These are phyloP conservation scores for Metacarcinus magister DNA, from an alignment of 2,888 invertebrate genomes.

Conservation along the genomic window DNA sequence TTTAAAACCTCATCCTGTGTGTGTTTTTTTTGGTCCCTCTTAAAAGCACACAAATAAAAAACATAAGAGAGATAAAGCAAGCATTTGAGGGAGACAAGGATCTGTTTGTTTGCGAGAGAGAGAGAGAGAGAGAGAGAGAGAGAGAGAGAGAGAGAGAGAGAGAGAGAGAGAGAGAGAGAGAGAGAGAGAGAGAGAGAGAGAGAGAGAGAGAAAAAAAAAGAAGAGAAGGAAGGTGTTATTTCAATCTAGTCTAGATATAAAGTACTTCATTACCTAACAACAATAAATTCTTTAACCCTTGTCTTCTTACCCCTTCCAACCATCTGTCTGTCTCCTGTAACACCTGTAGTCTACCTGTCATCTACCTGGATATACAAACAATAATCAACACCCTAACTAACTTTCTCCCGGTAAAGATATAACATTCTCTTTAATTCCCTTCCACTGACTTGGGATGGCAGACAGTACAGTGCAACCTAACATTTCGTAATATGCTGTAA, in stretches of 20 bases:
- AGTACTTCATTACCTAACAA: neutral
- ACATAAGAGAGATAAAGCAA: neutral
- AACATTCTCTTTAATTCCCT: neutral
- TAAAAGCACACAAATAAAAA: neutral
- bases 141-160: constrained; percentile 53
- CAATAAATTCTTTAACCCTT: neutral
- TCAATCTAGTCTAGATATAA: neutral
- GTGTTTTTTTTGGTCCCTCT: neutral
- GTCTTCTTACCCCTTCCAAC: neutral
- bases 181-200: constrained; percentile 43
- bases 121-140: constrained; percentile 40
- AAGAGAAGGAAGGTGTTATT: neutral
- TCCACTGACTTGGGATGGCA: neutral
- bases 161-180: constrained; percentile 44
- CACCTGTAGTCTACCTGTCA: neutral
- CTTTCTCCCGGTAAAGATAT: neutral
- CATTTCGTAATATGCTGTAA: neutral
- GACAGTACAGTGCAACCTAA: neutral
- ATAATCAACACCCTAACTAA: neutral
- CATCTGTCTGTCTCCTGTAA: neutral
- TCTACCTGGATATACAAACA: neutral
- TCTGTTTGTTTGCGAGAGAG: neutral
- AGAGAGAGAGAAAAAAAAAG: neutral
- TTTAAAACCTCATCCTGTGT: neutral
- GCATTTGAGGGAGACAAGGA: neutral